Evolutionary conservation across 2,888 invertebrate genomes (phyloP).

Genomic region (Megastigmus dorsalis): DNA sequence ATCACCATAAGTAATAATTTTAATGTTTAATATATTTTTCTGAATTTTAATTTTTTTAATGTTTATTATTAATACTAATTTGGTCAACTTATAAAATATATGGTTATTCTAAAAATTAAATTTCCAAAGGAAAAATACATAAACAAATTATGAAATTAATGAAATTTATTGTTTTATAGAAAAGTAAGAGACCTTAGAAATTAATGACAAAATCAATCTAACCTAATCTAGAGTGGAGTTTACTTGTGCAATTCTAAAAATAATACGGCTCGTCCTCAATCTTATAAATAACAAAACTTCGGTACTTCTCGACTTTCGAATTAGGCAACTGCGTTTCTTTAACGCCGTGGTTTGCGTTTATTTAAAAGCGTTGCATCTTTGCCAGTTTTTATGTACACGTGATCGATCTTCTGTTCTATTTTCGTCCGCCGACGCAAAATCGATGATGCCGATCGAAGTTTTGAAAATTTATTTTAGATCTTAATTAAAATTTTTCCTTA

Average conservation of each 20-base stretch:
- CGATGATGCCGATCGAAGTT: background rate
- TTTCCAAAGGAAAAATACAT: too few relatives aligned
- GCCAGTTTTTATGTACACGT: background rate
- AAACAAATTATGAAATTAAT: too few relatives aligned
- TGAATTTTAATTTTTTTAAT: too few relatives aligned
- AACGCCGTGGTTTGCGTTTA: constrained; percentile 21
- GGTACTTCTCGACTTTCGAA: constrained; percentile 19
- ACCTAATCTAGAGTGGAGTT: too few relatives aligned
- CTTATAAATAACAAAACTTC: constrained; percentile 24
- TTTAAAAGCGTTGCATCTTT: constrained; percentile 6
- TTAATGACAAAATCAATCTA: too few relatives aligned
- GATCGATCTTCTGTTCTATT: constrained; percentile 36
- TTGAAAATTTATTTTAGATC: background rate
- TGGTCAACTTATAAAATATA: too few relatives aligned
- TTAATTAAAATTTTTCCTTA: background rate
- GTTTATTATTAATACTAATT: too few relatives aligned
- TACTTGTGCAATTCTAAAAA: constrained; percentile 14
- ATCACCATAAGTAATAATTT: too few relatives aligned
- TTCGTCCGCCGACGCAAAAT: constrained; percentile 24
- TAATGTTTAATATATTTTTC: too few relatives aligned
- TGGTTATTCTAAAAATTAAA: too few relatives aligned
- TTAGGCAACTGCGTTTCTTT: constrained; percentile 61
- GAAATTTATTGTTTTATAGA: too few relatives aligned
- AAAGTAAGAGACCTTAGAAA: too few relatives aligned
- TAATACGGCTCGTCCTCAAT: background rate